Percentiles rank a stretch among this genome's conserved stretches.
Conservation (phyloP, 2,797 vertebrate genomes). For the Ptychadena robeensis region DNA sequence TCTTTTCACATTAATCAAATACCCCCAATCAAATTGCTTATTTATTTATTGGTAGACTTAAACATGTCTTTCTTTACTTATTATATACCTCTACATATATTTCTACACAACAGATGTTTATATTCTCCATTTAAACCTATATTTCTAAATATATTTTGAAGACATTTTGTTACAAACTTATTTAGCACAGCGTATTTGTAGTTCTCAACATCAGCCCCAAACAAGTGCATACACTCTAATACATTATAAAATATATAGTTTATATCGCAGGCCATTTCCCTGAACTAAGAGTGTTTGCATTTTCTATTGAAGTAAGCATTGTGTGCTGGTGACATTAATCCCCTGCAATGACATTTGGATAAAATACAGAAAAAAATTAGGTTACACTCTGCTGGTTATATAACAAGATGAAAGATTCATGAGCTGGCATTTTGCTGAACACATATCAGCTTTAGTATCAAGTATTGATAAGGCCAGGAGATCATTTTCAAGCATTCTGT, state of each 20-base stretch:
- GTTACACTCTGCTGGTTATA: constrained; percentile 44
- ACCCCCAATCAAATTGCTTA: too few relatives aligned
- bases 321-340: constrained; percentile 43
- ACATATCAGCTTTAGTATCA: constrained; percentile 39
- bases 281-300: constrained; percentile 36
- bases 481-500: constrained; percentile 1
- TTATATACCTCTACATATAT: too few relatives aligned
- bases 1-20: too few relatives aligned
- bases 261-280: constrained; percentile 8
- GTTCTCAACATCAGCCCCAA: neutral
- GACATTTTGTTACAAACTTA: too few relatives aligned
- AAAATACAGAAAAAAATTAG: constrained; percentile 45
- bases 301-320: constrained; percentile 37
- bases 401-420: constrained; percentile 54
- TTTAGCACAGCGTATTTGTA: too few relatives aligned
- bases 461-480: constrained; percentile 36
- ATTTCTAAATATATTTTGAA: too few relatives aligned
- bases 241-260: constrained; percentile 15
- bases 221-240: neutral
- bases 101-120: too few relatives aligned
- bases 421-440: constrained; percentile 47
- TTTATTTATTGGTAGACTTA: too few relatives aligned
- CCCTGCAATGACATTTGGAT: constrained; percentile 51
- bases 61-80: too few relatives aligned
- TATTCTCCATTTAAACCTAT: too few relatives aligned